These are phyloP conservation scores for Mya arenaria DNA, from an alignment of 1,140 invertebrate genomes.

Conservation along the genomic window DNA sequence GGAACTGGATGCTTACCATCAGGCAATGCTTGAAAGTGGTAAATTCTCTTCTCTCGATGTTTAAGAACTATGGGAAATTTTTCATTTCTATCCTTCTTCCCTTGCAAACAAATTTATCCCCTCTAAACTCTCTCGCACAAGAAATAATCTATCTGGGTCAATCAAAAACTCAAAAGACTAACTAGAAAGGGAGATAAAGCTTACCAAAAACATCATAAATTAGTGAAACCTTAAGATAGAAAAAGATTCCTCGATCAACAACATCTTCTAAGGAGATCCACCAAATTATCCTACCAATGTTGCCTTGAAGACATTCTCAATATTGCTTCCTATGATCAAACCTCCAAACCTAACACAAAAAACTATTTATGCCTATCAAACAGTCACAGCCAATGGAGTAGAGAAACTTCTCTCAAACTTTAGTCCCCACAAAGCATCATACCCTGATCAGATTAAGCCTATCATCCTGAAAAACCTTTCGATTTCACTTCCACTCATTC, in stretches of 20 bases:
- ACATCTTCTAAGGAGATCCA: background rate
- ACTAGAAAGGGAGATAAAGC: constrained; percentile 1
- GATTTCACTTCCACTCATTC: background rate
- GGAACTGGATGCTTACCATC: background rate
- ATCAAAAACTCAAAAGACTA: constrained; percentile 3
- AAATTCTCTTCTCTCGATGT: no score
- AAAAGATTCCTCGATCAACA: background rate
- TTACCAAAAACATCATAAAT: background rate
- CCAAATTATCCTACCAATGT: background rate
- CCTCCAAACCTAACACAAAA: background rate
- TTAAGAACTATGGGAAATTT: constrained; percentile 16
- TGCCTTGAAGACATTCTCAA: background rate
- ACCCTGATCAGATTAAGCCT: constrained; percentile 18
- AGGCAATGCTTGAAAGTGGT: background rate
- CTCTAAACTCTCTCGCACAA: background rate
- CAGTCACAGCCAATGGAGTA: background rate
- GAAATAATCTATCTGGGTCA: constrained; percentile 17
- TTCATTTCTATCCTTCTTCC: background rate
- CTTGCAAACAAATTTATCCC: constrained; percentile 27
- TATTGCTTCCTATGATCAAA: background rate
- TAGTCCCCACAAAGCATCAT: constrained; percentile 23
- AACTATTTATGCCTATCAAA: background rate
- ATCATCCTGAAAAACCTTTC: constrained; percentile 5
- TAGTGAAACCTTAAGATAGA: background rate
- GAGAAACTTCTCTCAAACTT: constrained; percentile 35